Evolutionary conservation across 2,113 vertebrate species (phyloP).

Genomic region (Tauraco erythrolophus): DNA sequence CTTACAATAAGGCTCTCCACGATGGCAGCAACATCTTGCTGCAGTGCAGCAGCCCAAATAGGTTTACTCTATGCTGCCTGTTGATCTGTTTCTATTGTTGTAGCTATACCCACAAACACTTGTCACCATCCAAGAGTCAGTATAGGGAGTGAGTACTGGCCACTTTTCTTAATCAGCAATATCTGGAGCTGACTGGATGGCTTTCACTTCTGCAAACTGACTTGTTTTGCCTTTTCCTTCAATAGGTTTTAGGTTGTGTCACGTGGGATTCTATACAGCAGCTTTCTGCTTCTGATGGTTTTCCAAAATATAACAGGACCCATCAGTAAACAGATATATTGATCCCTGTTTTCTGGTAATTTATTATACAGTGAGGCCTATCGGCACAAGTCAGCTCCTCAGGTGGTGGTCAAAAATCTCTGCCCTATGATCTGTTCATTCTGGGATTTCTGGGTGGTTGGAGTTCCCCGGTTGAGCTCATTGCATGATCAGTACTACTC

Average conservation of each 20-base stretch:
- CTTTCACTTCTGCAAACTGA: not conserved
- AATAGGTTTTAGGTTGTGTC: not conserved
- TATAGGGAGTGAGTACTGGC: not conserved
- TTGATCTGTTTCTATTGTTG: not conserved
- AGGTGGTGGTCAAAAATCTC: rapidly evolving
- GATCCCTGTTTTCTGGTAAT: not conserved
- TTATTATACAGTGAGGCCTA: not conserved
- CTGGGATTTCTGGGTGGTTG: not conserved
- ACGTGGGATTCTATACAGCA: not conserved
- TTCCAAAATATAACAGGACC: not conserved
- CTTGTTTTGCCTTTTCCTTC: not conserved
- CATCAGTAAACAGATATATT: not conserved
- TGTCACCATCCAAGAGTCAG: not conserved
- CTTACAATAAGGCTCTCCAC: not conserved
- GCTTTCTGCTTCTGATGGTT: not conserved
- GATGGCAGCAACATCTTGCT: not conserved
- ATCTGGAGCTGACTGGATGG: not conserved
- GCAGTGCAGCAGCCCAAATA: not conserved
- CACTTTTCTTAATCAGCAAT: not conserved
- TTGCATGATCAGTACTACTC: not conserved
- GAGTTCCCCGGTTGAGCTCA: not conserved
- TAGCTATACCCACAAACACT: not conserved
- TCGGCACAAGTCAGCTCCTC: not conserved
- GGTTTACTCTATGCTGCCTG: not conserved
- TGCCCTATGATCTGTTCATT: not conserved